phyloP scores from a whole-genome alignment of 2,888 invertebrate species.

The Drosophila quinaria region DNA sequence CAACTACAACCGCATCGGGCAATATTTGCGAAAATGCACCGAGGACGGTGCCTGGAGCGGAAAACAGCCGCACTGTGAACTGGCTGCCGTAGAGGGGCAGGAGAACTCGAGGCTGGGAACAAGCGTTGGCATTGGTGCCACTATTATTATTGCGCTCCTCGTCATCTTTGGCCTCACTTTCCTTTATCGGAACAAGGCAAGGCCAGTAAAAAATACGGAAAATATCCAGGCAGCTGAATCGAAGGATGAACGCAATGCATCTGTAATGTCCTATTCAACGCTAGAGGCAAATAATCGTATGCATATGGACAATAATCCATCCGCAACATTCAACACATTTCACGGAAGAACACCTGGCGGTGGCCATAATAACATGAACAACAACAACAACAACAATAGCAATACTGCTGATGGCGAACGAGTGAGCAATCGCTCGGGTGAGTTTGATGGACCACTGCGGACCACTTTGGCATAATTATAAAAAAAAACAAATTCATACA shows the following conservation, averaged over 20 bases:
- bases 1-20: conserved; percentile 92
- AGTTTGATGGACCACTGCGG: neutral
- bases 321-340: conserved; percentile 85
- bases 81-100: conserved; percentile 89
- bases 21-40: conserved; percentile 93
- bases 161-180: conserved; percentile 93
- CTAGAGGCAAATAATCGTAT: conserved; percentile 88
- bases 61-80: conserved; percentile 93
- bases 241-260: conserved; percentile 94
- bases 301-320: conserved; percentile 81
- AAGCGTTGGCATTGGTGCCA: conserved; percentile 94
- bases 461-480: neutral
- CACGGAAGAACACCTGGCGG: conserved; percentile 69
- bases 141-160: conserved; percentile 92
- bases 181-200: conserved; percentile 92
- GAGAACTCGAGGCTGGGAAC: conserved; percentile 91
- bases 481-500: neutral
- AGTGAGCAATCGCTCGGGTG: conserved; percentile 61
- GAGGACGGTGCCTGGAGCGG: conserved; percentile 95
- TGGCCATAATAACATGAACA: conserved; percentile 18
- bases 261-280: conserved; percentile 95
- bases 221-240: conserved; percentile 94
- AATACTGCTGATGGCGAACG: conserved; percentile 36
- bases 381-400: conserved; percentile 35
- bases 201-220: conserved; percentile 95